Evolutionary conservation across 2,888 invertebrate genomes (phyloP), one percentile per base, ranked within the genome.

Genomic region (Trachelus troglodyta): DNA sequence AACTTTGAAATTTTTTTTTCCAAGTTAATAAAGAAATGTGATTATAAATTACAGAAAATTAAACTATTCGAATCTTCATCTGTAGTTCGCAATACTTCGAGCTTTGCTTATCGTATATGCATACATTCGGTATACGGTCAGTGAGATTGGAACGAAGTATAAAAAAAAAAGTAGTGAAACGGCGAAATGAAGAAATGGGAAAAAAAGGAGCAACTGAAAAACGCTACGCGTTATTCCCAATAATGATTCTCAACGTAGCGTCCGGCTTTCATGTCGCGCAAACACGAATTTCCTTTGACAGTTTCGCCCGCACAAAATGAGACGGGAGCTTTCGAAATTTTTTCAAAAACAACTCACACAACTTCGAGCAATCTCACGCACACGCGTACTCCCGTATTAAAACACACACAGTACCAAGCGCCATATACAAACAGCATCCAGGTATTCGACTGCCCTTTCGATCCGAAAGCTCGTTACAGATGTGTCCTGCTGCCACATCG

Each of bases 201-300:
- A 56, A 9, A 56, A 56, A 56, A 56, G 56, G 56, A 23, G 23
- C 56, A 56, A 23, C 56, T 23, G 23, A 9, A 56, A 9, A 56
- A 23, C 9, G 2, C 56, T 23, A 23, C 56, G 56, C 23, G 23
- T 23, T 56, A 56, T 56, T 23, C 56, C 56, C 56, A 56, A 56
- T 56, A 56, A 23, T 1, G 23, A 56, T 23, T 56, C 56, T 6
- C 56, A 56, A 23, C 71, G 71, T 12, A 11, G 33, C 69, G 69
- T 71, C 71, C 31, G 31, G 71, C 71, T 33, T 71, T 71, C 33
- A 12, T 33, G 71, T 71, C 71, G 71, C 71, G 71, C 71, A 71
- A 71, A 71, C 34, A 30, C 71, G 71, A 33, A 71, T 34, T 71
- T 71, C 71, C 71, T 71, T 71, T 71, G 71, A 33, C 71, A 34